Conservation (phyloP, 2,888 invertebrate species). For the Mesorhabditis sp. region DNA sequence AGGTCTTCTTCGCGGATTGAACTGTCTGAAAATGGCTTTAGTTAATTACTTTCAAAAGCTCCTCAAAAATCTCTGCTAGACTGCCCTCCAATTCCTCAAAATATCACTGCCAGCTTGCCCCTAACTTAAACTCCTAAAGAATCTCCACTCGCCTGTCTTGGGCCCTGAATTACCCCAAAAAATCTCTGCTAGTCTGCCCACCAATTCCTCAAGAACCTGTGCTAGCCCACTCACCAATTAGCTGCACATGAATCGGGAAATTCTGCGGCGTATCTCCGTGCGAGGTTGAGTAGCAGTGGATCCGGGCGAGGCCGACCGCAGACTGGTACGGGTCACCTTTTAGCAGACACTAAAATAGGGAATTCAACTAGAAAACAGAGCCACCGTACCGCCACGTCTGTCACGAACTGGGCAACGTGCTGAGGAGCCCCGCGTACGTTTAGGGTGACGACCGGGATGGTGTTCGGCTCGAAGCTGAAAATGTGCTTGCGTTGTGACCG, state of each 20-base stretch:
- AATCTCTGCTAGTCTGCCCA: too few species aligned
- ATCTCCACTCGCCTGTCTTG: too few species aligned
- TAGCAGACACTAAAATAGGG: conserved; percentile 21
- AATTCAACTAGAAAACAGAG: neutral
- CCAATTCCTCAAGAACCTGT: too few species aligned
- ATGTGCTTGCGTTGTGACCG: too few species aligned
- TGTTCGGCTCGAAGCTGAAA: conserved; percentile 16
- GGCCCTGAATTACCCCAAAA: too few species aligned
- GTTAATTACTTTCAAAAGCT: neutral
- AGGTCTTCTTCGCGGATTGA: conserved; percentile 12
- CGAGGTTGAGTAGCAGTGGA: conserved; percentile 24
- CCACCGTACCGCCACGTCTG: conserved; percentile 28
- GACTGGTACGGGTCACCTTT: conserved; percentile 24
- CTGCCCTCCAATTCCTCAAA: too few species aligned
- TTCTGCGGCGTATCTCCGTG: conserved; percentile 9
- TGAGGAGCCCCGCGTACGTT: conserved; percentile 27
- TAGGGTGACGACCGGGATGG: conserved; percentile 17
- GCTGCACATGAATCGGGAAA: neutral
- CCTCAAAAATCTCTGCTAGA: too few species aligned
- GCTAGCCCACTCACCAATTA: conserved; percentile 4
- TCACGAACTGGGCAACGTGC: conserved; percentile 36
- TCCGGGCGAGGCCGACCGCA: conserved; percentile 20
- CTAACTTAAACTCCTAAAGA: too few species aligned
- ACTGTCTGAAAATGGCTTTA: neutral
- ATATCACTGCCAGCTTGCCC: too few species aligned